Evolutionary conservation across 2,888 invertebrate genomes (phyloP).

Genomic region (Corythucha ciliata): DNA sequence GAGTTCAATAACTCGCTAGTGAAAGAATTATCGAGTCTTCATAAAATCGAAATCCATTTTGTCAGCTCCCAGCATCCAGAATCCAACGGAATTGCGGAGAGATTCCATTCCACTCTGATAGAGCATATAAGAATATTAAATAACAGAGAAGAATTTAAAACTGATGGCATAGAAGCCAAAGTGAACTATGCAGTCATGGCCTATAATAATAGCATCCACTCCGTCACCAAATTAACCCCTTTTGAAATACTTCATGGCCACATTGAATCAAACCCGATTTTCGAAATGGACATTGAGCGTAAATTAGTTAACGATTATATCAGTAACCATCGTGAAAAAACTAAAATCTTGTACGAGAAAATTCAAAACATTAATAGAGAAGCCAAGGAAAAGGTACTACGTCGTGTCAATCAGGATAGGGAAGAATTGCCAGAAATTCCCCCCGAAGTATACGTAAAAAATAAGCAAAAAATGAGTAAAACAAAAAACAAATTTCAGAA

Average conservation of each 20-base stretch:
- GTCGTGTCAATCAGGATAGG: not conserved
- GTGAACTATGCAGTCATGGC: conserved; percentile 6
- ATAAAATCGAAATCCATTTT: conserved; percentile 19
- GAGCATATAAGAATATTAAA: conserved; percentile 18
- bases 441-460: not conserved
- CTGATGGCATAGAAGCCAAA: not conserved
- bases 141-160: conserved; percentile 9
- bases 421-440: conserved; percentile 5
- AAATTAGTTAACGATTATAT: conserved; percentile 5
- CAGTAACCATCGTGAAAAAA: conserved; percentile 3
- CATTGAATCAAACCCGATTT: not conserved
- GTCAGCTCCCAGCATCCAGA: conserved; percentile 18
- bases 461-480: not conserved
- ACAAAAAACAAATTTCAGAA: not conserved
- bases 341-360: not conserved
- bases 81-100: conserved; percentile 14
- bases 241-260: conserved; percentile 11
- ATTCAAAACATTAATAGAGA: not conserved
- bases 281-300: conserved; percentile 1
- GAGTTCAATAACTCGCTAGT: conserved; percentile 18
- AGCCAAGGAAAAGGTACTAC: conserved; percentile 7
- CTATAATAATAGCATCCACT: conserved; percentile 17
- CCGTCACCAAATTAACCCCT: conserved; percentile 11
- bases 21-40: conserved; percentile 10
- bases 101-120: conserved; percentile 18